Conservation (phyloP, 1,140 invertebrate genomes). For the Drosophila paulistorum region DNA sequence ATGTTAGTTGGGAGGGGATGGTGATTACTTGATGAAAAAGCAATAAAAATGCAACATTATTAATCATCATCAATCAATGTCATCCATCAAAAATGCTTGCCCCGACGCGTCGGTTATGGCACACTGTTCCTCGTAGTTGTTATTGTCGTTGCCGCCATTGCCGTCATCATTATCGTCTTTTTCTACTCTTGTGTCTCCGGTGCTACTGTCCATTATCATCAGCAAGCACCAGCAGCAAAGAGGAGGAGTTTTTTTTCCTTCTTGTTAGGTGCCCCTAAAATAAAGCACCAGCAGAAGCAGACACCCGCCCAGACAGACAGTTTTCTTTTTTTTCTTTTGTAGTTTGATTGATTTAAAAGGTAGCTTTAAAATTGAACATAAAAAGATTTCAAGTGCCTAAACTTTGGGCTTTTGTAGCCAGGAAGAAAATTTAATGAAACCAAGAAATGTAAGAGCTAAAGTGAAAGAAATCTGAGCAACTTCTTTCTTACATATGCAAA, state of each 20-base stretch:
- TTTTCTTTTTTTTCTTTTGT: conserved; percentile 5
- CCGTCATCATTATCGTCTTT: neutral
- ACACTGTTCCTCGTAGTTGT: conserved; percentile 33
- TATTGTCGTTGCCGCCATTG: neutral
- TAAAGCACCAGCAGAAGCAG: conserved; percentile 12
- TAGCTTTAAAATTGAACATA: conserved; percentile 26
- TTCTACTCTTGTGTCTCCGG: conserved; percentile 14
- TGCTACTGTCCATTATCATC: conserved; percentile 67
- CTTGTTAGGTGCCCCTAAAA: conserved; percentile 25
- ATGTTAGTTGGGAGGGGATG: conserved; percentile 6
- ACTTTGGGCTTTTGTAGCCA: neutral
- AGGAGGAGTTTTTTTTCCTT: conserved; percentile 30
- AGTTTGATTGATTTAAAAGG: conserved; percentile 27
- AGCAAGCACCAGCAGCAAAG: conserved; percentile 63
- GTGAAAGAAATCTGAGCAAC: too few species aligned
- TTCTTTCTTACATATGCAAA: too few species aligned
- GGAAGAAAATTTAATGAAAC: neutral
- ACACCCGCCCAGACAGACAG: conserved; percentile 47
- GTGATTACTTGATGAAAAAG: conserved; percentile 63
- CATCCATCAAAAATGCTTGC: conserved; percentile 75
- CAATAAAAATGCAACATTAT: conserved; percentile 82
- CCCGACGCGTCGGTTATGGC: conserved; percentile 16
- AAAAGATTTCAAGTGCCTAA: conserved; percentile 21
- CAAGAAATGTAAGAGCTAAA: too few species aligned
- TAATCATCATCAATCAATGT: conserved; percentile 82